Base-by-base conservation (phyloP, 1,140 invertebrate species). In the Coenobita brevimanus region DNA sequence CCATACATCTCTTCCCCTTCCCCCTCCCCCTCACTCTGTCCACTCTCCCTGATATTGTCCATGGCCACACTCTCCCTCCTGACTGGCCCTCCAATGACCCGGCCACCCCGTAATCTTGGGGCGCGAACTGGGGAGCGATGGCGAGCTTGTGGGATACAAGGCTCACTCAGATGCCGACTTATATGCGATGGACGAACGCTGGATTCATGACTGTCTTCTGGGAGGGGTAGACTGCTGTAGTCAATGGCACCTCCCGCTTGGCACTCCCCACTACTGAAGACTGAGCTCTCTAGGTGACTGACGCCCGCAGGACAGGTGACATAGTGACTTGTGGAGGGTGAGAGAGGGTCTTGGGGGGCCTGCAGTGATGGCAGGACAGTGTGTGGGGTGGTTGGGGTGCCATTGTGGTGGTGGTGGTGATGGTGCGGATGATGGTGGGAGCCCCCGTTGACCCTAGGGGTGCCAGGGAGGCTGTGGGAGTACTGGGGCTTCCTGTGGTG, bases 41-140 rank as follows among this genome's bases (percentile, higher is more conserved):
- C 83, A 79, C 83, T 86, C 30, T 86, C 83, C 36, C 79, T 86
- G 30, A 87, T 87, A 38, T 87, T 87, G 43, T 87, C 85, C 85
- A 87, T 87, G 2, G 79, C 27, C 6, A 41, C 64, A 60, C 75
- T 81, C 27, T 87, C 85, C 46, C 79, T 80, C 1, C 79, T 8
- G 8, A 43, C 33, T 30, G 24, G 27, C 21, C 73, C 54, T 3
- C 21, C 67, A 71, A 33, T 80, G 75, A 24, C 33, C 36, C 24
- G 46, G 46, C 60, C 64, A 75, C 24, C 50, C 54, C 46, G 67
- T 87, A 15, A 69, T 81, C 1, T 38, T 46, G 27, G 85, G 69
- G 50, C 24, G 57, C 1, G 54, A n/a, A 10, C 54, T 17, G 17
- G 62, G 64, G 54, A 79, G 17, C 64, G 54, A 2, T 46, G 67